Evolutionary conservation across 2,888 invertebrate species (phyloP).

Genomic region (Morpho achilles): DNA sequence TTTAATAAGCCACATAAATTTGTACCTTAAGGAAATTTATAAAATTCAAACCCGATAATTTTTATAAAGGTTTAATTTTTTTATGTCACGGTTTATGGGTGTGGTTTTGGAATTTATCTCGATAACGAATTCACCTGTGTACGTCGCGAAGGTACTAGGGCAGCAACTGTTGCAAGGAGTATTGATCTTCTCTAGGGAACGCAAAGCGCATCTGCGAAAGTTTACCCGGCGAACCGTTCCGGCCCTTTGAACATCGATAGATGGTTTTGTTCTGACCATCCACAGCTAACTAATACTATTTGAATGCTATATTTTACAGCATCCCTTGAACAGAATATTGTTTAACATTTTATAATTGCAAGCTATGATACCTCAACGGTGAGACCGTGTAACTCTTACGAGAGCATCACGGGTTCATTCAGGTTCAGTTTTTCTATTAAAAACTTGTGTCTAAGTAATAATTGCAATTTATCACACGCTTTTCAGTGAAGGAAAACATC

Average conservation of each 20-base stretch:
- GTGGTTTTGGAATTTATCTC: background rate
- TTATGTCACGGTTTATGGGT: background rate
- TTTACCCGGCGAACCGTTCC: slow-evolving; percentile 44
- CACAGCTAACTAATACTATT: background rate
- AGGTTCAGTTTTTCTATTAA: too few species aligned
- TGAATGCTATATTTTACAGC: slow-evolving; percentile 9
- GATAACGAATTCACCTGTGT: slow-evolving; percentile 15
- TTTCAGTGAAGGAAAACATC: too few species aligned
- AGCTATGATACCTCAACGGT: too few species aligned
- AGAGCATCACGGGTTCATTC: too few species aligned
- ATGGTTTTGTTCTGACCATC: slow-evolving; percentile 24
- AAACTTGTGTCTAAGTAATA: too few species aligned
- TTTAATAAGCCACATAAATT: too few species aligned
- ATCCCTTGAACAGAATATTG: background rate
- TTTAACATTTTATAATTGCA: background rate
- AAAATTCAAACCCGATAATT: too few species aligned
- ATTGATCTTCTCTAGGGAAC: slow-evolving; percentile 47
- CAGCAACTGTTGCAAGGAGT: slow-evolving; percentile 35
- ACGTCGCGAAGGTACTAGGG: slow-evolving; percentile 35
- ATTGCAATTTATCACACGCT: too few species aligned
- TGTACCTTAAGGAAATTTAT: too few species aligned
- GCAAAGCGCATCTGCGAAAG: slow-evolving; percentile 40
- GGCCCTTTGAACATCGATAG: slow-evolving; percentile 45
- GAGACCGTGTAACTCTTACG: too few species aligned
- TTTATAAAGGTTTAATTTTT: too few species aligned